These are phyloP conservation scores for Vidua chalybeata DNA, from an alignment of 2,113 vertebrate genomes.

Conservation along the genomic window DNA sequence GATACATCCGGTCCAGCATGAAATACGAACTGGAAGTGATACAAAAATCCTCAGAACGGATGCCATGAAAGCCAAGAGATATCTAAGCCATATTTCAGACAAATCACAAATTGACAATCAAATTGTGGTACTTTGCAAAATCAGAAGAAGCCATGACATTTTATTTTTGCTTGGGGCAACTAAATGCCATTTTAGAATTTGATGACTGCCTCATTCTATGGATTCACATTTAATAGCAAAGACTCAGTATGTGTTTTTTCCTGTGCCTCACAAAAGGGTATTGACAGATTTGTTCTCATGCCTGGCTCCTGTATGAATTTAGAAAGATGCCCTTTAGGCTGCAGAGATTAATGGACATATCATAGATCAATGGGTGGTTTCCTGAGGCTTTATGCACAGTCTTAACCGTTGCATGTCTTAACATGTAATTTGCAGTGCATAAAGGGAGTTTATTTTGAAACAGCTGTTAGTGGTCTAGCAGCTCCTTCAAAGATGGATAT, in stretches of 20 bases:
- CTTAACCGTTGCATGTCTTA: background rate
- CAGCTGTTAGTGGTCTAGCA: background rate
- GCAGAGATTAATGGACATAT: conserved; percentile 33
- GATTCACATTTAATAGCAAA: conserved; percentile 14
- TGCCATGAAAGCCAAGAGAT: background rate
- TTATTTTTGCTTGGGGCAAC: background rate
- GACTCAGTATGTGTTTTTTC: background rate
- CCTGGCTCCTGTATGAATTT: conserved; percentile 28
- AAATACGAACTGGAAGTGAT: background rate
- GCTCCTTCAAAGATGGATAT: background rate
- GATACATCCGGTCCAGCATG: background rate
- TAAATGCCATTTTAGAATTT: conserved; percentile 34
- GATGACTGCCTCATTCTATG: background rate
- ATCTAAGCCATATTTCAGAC: background rate
- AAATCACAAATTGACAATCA: background rate
- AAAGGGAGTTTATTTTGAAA: background rate
- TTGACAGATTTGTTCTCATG: conserved; percentile 27
- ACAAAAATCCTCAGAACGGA: background rate
- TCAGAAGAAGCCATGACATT: background rate
- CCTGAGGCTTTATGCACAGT: background rate
- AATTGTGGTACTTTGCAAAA: conserved; percentile 4
- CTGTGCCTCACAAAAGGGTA: background rate
- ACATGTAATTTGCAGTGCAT: background rate
- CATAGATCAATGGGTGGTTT: conserved; percentile 18
- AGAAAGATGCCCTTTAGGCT: conserved; percentile 51